Percentiles rank a stretch among this genome's conserved stretches.
Evolutionary conservation across 1,140 invertebrate genomes (phyloP).

Genomic region (Saccostrea cuccullata): DNA sequence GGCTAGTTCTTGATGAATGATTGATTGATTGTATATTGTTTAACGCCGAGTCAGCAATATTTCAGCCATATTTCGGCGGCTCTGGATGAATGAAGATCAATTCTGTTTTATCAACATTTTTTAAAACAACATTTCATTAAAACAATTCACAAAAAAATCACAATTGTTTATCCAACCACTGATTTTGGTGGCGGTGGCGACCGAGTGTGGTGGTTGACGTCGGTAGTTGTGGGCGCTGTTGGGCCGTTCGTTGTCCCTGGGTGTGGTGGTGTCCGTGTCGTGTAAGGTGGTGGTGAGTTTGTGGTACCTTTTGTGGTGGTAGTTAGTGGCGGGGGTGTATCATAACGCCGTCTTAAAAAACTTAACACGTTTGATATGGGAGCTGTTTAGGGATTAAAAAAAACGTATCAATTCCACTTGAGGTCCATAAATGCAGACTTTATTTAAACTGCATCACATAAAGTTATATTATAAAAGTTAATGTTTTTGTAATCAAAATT

Average conservation of each 20-base stretch:
- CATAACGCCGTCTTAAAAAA: not conserved
- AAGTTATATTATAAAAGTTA: too few relatives aligned
- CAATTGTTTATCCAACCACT: not conserved
- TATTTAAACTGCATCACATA: too few relatives aligned
- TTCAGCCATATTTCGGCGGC: too few relatives aligned
- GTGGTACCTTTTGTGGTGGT: conserved; percentile 21
- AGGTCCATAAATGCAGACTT: too few relatives aligned
- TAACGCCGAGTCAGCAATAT: too few relatives aligned
- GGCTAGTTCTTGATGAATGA: too few relatives aligned
- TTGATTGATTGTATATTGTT: too few relatives aligned
- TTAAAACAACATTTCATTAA: too few relatives aligned
- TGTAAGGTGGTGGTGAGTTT: conserved; percentile 24
- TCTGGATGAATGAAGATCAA: too few relatives aligned
- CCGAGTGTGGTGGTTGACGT: not conserved
- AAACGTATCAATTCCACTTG: too few relatives aligned
- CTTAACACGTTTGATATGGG: not conserved
- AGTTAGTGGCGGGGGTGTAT: conserved; percentile 19
- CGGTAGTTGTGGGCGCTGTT: not conserved
- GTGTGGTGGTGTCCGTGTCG: not conserved
- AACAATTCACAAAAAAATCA: not conserved
- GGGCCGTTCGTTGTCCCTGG: conserved; percentile 26
- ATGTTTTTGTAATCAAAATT: too few relatives aligned
- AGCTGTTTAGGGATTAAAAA: not conserved
- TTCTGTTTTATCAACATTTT: too few relatives aligned
- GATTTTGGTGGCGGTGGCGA: conserved; percentile 11